Percentiles rank a stretch among this genome's conserved stretches.
Evolutionary conservation across 2,797 vertebrate genomes (phyloP).

Genomic region (Rousettus madagascariensis): DNA sequence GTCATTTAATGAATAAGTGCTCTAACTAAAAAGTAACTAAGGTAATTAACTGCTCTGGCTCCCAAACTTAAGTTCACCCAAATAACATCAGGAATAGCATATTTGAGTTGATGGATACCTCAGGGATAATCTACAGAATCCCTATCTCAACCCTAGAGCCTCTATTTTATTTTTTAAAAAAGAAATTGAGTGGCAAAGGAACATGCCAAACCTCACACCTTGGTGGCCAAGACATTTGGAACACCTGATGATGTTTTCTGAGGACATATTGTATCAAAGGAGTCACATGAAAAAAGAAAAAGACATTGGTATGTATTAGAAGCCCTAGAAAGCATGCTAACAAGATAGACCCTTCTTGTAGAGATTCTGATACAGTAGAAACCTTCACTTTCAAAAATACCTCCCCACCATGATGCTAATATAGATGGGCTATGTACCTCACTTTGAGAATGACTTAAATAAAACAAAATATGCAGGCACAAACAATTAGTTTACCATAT

Average conservation of each 20-base stretch:
- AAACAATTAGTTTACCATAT: background rate
- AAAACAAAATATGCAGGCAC: background rate
- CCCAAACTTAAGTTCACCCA: background rate
- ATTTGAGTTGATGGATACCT: background rate
- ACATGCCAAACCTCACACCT: background rate
- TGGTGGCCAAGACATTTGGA: background rate
- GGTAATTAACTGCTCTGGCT: background rate
- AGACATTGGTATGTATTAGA: background rate
- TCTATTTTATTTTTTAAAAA: background rate
- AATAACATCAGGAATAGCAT: background rate
- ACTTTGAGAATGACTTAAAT: background rate
- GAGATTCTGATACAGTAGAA: background rate
- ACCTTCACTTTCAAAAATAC: background rate
- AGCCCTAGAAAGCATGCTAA: background rate
- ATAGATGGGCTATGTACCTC: background rate
- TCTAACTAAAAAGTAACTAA: background rate
- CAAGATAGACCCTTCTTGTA: background rate
- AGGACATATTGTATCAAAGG: background rate
- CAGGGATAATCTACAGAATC: background rate
- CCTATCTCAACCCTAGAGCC: background rate
- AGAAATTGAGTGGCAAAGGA: background rate
- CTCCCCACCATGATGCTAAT: background rate
- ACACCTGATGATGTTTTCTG: background rate
- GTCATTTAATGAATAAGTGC: conserved; percentile 37
- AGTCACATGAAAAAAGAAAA: background rate